phyloP scores from a whole-genome alignment of 2,113 vertebrate species.

The Meriones unguiculatus region DNA sequence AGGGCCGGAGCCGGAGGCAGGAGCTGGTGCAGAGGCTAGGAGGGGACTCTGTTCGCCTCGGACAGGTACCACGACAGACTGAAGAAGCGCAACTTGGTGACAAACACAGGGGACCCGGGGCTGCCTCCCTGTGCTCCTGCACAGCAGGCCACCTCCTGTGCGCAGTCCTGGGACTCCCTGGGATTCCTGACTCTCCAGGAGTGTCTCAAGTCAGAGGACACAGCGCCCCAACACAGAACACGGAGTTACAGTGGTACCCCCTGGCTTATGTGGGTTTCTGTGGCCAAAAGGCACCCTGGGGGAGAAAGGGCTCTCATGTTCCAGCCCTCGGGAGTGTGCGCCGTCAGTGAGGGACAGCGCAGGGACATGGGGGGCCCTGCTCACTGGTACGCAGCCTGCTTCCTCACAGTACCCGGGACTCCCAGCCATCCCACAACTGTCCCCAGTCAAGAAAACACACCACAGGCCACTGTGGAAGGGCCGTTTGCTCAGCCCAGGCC shows the following conservation, averaged over 20 bases:
- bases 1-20: neutral
- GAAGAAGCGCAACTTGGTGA: neutral
- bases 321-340: neutral
- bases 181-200: neutral
- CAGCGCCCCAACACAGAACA: neutral
- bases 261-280: neutral
- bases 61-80: neutral
- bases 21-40: neutral
- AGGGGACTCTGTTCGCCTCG: neutral
- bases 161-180: too few species aligned
- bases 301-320: neutral
- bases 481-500: neutral
- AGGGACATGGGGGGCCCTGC: neutral
- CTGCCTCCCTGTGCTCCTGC: too few species aligned
- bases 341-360: neutral
- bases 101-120: too few species aligned
- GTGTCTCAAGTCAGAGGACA: neutral
- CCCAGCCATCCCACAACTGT: neutral
- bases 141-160: too few species aligned
- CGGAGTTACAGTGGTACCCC: neutral
- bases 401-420: neutral
- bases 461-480: neutral
- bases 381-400: neutral
- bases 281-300: neutral
- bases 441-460: neutral